Evolutionary conservation across 2,888 invertebrate species (phyloP), one percentile per base, ranked within the genome.

Genomic region (Drosophila peninsularis): DNA sequence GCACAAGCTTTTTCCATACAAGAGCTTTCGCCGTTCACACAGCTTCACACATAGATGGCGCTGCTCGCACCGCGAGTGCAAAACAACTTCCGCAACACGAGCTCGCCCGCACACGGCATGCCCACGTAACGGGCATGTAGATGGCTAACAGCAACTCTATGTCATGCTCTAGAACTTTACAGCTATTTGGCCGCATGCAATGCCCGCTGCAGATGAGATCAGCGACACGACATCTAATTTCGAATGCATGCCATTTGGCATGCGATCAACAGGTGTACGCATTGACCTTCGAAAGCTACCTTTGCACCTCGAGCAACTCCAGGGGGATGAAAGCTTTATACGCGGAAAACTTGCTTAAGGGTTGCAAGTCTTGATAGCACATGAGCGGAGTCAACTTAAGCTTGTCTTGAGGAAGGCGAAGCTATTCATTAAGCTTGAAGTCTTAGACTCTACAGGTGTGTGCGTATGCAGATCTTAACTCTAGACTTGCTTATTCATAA

Each of bases 41-140:
- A 7, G 30, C 14, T n/a, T 37, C 64, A 27, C 53, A 39, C 53
- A 53, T 64, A 64, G 64, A 53, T 64, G 64, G 64, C 64, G 64
- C 53, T 45, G 34, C 11, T 10, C 32, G 21, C 34, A 4, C 4
- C 13, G 14, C 14, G 34, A 52, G 9, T 19, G n/a, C 10, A 5
- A 17, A 19, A 13, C 21, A 21, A 30, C 49, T 44, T 13, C 5
- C 41, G 11, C 36, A 24, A 13, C 24, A 17, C 45, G 27, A 37
- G 4, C 24, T n/a, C n/a, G n/a, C n/a, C n/a, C n/a, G 21, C 47
- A 24, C 27, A 32, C 36, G 13, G 11, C 44, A 24, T 21, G 11
- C 5, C 13, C 53, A 52, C 37, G 49, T 14, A 56, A 9, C 17
- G 17, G 10, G 10, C 27, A 11, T 32, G 17, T 30, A 36, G 52